Base-by-base conservation (phyloP, 1,140 invertebrate genomes). In the Diploscapter pachys region DNA sequence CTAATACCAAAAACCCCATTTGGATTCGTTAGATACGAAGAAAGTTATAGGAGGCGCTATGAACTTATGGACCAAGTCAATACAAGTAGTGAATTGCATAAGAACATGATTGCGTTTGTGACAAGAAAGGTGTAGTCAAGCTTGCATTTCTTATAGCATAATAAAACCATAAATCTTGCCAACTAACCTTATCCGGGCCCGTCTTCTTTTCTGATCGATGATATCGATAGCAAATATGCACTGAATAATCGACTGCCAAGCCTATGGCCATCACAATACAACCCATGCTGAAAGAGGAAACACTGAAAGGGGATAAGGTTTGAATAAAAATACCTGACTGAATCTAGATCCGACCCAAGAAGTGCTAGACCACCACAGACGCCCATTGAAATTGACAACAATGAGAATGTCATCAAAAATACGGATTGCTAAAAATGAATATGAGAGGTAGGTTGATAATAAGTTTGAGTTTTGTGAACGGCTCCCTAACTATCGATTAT, bases 191-290 rank as follows among this genome's bases (percentile, higher is more conserved):
- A 63, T 61, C 72, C 54, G 80, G 73, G n/a, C 82, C 76, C 51
- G 75, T 85, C 50, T 51, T 62, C 31, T 83, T 79, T 13, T 78
- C 73, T 0, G 82, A 80, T 69, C 80, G 71, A 73, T 85, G 84
- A 69, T 85, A 85, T 56, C 80, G 72, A 72, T 85, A 85, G 71
- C 83, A 85, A 71, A 85, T 83, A 73, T 85, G 83, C 11, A 85
- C 83, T 31, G 76, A 79, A 65, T 86, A 85, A 73, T 85, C 83
- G 50, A 85, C 81, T 54, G 84, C 84, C 66, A 85, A 70, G 53
- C 83, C 83, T 55, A 85, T 85, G 61, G 84, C 82, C 83, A 85
- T 85, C n/a, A 85, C 83, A 69, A 85, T 84, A 61, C 81, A 80
- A 50, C 77, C 77, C 77, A 78, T 78, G 63, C 69, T 71, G 68